A percentile compares a stretch with the other conserved stretches of the same genome.
Evolutionary conservation across 2,888 invertebrate genomes (phyloP).

Genomic region (Sialis fuliginosa): DNA sequence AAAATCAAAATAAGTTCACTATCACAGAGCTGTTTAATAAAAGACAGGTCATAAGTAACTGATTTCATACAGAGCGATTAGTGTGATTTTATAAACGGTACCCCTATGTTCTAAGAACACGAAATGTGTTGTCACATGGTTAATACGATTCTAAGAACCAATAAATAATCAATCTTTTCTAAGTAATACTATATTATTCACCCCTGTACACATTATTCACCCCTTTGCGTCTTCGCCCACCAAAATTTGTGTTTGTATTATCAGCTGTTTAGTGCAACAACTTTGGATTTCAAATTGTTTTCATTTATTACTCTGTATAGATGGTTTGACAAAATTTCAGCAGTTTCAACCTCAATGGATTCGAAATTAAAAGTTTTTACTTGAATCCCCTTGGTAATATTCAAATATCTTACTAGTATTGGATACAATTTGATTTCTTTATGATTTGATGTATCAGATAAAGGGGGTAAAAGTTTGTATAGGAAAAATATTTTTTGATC

Average conservation of each 20-base stretch:
- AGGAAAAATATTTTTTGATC: too few relatives aligned
- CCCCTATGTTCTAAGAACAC: too few relatives aligned
- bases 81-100: too few relatives aligned
- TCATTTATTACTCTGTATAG: conserved; percentile 9
- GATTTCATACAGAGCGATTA: too few relatives aligned
- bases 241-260: conserved; percentile 14
- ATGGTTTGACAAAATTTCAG: conserved; percentile 10
- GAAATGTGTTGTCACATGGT: too few relatives aligned
- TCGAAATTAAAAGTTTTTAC: conserved; percentile 9
- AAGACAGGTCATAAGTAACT: too few relatives aligned
- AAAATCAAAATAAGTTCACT: too few relatives aligned
- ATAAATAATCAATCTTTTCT: too few relatives aligned
- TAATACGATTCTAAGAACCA: too few relatives aligned
- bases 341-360: conserved; percentile 9
- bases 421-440: conserved; percentile 11
- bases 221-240: conserved; percentile 10
- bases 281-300: conserved; percentile 10
- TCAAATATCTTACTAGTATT: conserved; percentile 8
- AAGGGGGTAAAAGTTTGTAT: conserved; percentile 5
- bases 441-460: conserved; percentile 10
- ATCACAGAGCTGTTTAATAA: too few relatives aligned
- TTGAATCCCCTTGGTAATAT: conserved; percentile 6
- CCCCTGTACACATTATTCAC: conserved; percentile 12
- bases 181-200: too few relatives aligned
- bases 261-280: conserved; percentile 11